A percentile compares a stretch with the other conserved stretches of the same genome.
phyloP scores from a whole-genome alignment of 2,888 invertebrate genomes.

The Iphiclides podalirius region DNA sequence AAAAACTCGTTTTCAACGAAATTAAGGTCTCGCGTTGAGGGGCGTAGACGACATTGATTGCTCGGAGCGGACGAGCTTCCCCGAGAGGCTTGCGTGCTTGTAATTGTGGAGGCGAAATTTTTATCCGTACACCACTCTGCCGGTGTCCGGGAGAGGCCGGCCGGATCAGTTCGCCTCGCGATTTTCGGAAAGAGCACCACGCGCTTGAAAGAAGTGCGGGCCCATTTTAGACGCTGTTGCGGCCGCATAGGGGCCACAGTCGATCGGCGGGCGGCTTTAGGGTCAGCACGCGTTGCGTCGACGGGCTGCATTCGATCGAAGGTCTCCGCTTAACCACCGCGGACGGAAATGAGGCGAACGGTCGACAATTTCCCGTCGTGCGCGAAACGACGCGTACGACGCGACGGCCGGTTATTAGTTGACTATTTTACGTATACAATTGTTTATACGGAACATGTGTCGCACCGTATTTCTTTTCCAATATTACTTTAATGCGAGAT shows the following conservation, averaged over 20 bases:
- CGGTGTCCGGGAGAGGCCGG: background rate
- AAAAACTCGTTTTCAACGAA: slow-evolving; percentile 15
- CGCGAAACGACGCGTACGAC: slow-evolving; percentile 24
- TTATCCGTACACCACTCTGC: slow-evolving; percentile 2
- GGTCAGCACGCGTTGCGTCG: slow-evolving; percentile 14
- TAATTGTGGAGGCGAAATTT: slow-evolving; percentile 10
- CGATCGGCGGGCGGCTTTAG: slow-evolving; percentile 4
- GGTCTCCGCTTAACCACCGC: slow-evolving; percentile 51
- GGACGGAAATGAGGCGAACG: slow-evolving; percentile 67
- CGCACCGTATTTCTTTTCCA: too few species aligned
- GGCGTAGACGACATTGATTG: slow-evolving; percentile 9
- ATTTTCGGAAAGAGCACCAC: background rate
- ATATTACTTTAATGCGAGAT: too few species aligned
- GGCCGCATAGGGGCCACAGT: background rate
- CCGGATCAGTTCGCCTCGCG: slow-evolving; percentile 7
- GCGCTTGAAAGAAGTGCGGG: background rate
- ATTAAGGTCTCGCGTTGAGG: slow-evolving; percentile 9
- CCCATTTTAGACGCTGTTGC: slow-evolving; percentile 12
- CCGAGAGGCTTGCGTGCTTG: slow-evolving; percentile 3
- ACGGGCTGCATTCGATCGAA: slow-evolving; percentile 48
- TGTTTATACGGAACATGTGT: too few species aligned
- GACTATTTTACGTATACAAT: too few species aligned
- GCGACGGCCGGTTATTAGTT: background rate
- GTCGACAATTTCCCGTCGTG: slow-evolving; percentile 62
- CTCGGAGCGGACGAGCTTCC: slow-evolving; percentile 1